Percentiles rank a stretch among this genome's conserved stretches.
Evolutionary conservation across 1,140 invertebrate genomes (phyloP).

Genomic region (Leucophenga varia): DNA sequence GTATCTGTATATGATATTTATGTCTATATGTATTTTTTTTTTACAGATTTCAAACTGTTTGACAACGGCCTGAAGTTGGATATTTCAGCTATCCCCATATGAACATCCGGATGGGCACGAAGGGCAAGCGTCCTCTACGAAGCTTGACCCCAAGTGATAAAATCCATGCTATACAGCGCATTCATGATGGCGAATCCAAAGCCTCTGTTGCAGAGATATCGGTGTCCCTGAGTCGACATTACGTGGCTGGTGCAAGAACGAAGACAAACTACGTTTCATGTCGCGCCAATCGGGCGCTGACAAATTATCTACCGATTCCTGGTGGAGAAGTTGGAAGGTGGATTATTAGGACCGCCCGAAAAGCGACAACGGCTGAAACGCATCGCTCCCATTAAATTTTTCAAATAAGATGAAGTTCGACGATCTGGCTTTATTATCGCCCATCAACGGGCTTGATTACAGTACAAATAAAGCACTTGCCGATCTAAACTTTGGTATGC

Average conservation of each 20-base stretch:
- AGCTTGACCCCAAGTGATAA: constrained; percentile 74
- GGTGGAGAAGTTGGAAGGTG: constrained; percentile 50
- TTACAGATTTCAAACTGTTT: constrained; percentile 52
- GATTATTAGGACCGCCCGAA: constrained; percentile 59
- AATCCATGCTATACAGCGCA: constrained; percentile 74
- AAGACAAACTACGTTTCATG: constrained; percentile 73
- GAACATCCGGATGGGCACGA: constrained; percentile 56
- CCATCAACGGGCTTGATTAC: constrained; percentile 45
- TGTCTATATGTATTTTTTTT: constrained; percentile 12
- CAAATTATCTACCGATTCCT: constrained; percentile 52
- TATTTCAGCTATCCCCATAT: constrained; percentile 55
- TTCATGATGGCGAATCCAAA: constrained; percentile 79
- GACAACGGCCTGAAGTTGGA: constrained; percentile 56
- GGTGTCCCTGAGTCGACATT: constrained; percentile 81
- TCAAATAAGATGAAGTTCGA: constrained; percentile 54
- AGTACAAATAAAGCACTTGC: constrained; percentile 43
- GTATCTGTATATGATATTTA: too few relatives aligned
- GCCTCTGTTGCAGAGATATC: constrained; percentile 79
- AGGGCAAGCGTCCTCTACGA: constrained; percentile 71
- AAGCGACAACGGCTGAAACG: constrained; percentile 57
- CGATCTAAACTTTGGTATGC: constrained; percentile 40
- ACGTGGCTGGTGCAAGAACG: constrained; percentile 82
- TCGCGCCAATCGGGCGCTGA: constrained; percentile 67
- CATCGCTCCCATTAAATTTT: constrained; percentile 52
- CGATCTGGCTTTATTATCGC: constrained; percentile 40